Conservation (phyloP, 2,888 invertebrate genomes). For the Yponomeuta malinellus region DNA sequence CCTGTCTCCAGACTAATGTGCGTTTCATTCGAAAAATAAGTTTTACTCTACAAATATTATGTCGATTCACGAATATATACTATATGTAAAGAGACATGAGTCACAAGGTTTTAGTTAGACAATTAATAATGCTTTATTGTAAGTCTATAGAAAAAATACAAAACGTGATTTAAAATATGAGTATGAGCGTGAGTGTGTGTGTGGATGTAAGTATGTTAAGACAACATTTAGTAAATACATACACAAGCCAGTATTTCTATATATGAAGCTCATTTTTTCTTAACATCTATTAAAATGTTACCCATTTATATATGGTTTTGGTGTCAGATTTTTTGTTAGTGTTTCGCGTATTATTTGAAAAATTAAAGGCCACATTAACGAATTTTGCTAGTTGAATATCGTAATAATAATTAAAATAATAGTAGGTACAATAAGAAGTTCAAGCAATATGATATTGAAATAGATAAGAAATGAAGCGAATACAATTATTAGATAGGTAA, state of each 20-base stretch:
- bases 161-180: constrained; percentile 26
- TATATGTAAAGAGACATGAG: not conserved
- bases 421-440: not conserved
- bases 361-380: constrained; percentile 7
- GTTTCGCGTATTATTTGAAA: not conserved
- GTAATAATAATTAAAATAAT: not conserved
- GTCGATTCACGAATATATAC: constrained; percentile 1
- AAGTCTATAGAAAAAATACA: constrained; percentile 31
- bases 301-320: constrained; percentile 12
- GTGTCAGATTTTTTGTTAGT: constrained; percentile 2
- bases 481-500: not conserved
- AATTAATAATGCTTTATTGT: constrained; percentile 16
- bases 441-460: not conserved
- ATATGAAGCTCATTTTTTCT: constrained; percentile 74
- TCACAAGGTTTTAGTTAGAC: not conserved
- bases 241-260: constrained; percentile 69
- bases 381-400: not conserved
- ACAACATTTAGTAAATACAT: constrained; percentile 50
- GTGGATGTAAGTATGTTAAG: constrained; percentile 31
- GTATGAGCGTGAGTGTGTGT: constrained; percentile 24
- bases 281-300: constrained; percentile 50
- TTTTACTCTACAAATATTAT: constrained; percentile 6
- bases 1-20: constrained; percentile 70
- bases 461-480: not conserved
- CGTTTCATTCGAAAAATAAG: constrained; percentile 39